Base-by-base conservation (phyloP, 1,140 invertebrate species). In the Pogonognathellus flavescens region DNA sequence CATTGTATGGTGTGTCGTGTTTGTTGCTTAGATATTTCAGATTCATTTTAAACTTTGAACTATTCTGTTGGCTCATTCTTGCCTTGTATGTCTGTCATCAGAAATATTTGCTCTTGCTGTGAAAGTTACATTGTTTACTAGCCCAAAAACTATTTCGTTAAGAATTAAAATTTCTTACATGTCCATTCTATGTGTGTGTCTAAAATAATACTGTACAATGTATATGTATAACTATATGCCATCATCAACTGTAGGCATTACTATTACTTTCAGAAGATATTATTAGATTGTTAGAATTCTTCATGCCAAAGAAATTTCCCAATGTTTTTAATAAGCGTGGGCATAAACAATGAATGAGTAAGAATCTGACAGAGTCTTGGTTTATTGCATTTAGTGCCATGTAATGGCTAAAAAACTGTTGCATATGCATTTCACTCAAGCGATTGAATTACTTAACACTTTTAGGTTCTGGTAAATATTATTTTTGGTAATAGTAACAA, bases 101-200 rank as follows among this genome's bases (percentile, higher is more conserved):
- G 70, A 76, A 76, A 76, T 76, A 76, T 76, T 76, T 76, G 70
- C 31, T 76, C 70, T 76, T 76, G 70, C 70, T 76, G 70, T 76
- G 70, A 76, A 49, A 76, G 31, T 31, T n/a, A 50, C 70, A 76
- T 76, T 76, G 70, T 70, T 70, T 70, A 70, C 22, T 60, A 10
- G 22, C 62, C 25, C 10, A 66, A 50, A 76, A 76, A 76, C 25
- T 76, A 76, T 76, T 76, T 76, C 70, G 25, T 76, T n/a, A n/a
- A 18, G 70, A 72, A 76, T 76, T 76, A 76, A 25, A 76, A 25
- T 31, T 14, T 13, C 22, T 10, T 66, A 25, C 14, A 66, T 25
- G 14, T 66, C 20, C 8, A 60, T 7, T 14, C 22, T 6, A 41
- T 41, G 31, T 41, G 6, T 41, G 31, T 41, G 31, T 41, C 31